Evolutionary conservation across 2,797 vertebrate species (phyloP), one percentile per base, ranked within the genome.

Genomic region (Sarcophilus harrisii): DNA sequence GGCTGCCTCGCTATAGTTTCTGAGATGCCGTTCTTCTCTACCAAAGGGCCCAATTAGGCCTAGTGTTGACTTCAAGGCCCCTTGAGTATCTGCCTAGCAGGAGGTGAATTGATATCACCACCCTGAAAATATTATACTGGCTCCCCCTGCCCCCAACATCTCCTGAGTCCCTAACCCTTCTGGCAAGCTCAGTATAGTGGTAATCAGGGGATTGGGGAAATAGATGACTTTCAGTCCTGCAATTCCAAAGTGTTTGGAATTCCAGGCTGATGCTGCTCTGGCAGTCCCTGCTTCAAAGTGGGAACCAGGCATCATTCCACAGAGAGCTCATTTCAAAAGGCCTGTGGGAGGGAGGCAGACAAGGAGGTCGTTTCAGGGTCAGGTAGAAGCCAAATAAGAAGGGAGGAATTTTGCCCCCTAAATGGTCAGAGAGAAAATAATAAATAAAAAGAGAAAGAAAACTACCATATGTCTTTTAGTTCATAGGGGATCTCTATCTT

Each of bases 401-500:
- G 95, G 93, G 95, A 38, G 57, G 57, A 94, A 92, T 90, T 94
- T 97, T 95, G 96, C 94, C 3, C 97, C 98, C 24, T 98, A 98
- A 93, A 96, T 98, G 95, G 94, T 97, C 54, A 90, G 12, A 38
- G 94, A 55, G 58, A 55, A 94, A 58, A 12, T 91, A 91, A 87
- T 57, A 38, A 94, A 94, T 92, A 96, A 95, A 66, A 93, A 97
- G 95, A 95, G 95, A 97, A 98, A 98, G 96, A 96, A 97, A 58
- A 0, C 90, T 96, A 96, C 97, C 96, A 96, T 97, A 93, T 95
- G 97, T 94, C 94, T 96, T 95, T 98, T 98, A 97, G 98, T 98
- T 98, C 97, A 97, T 97, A 97, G 96, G 97, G 98, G 98, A 97
- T 96, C 96, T 98, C 98, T 98, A 98, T 97, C 96, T 96, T 98